These are phyloP conservation scores for Monopterus albus DNA, from an alignment of 2,113 vertebrate genomes.

Conservation along the genomic window DNA sequence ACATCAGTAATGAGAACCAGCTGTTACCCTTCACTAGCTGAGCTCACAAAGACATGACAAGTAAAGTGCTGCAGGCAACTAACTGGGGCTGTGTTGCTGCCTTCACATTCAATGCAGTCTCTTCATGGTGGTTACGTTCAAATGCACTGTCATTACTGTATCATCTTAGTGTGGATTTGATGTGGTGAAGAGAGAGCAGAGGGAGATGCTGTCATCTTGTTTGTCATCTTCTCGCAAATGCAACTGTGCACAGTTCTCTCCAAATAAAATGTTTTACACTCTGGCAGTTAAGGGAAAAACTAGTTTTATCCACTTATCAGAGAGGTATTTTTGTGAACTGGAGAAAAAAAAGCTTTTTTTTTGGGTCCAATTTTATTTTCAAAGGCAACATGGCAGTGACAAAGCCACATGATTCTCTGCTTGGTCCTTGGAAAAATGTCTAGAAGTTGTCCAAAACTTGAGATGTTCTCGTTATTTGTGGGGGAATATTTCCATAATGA, in stretches of 20 bases:
- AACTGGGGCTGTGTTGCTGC: conserved; percentile 22
- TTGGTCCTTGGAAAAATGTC: background rate
- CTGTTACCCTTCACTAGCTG: conserved; percentile 65
- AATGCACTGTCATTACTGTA: conserved; percentile 39
- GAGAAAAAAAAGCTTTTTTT: no score
- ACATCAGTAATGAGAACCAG: conserved; percentile 64
- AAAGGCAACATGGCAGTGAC: background rate
- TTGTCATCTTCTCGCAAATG: conserved; percentile 22
- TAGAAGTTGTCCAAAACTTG: background rate
- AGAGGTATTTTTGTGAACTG: no score
- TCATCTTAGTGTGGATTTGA: conserved; percentile 12
- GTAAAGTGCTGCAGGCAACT: conserved; percentile 52
- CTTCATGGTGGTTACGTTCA: conserved; percentile 16
- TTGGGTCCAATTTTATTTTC: no score
- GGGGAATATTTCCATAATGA: background rate
- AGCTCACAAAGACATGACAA: conserved; percentile 49
- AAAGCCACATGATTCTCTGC: background rate
- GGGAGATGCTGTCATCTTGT: conserved; percentile 14
- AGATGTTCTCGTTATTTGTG: background rate
- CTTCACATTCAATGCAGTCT: conserved; percentile 32
- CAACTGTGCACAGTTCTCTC: background rate
- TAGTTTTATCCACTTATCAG: background rate
- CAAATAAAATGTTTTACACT: background rate
- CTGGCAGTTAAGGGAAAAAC: background rate
- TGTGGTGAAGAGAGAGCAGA: conserved; percentile 5